Conservation (phyloP, 2,797 vertebrate species). For the Spinus olivaceus region DNA sequence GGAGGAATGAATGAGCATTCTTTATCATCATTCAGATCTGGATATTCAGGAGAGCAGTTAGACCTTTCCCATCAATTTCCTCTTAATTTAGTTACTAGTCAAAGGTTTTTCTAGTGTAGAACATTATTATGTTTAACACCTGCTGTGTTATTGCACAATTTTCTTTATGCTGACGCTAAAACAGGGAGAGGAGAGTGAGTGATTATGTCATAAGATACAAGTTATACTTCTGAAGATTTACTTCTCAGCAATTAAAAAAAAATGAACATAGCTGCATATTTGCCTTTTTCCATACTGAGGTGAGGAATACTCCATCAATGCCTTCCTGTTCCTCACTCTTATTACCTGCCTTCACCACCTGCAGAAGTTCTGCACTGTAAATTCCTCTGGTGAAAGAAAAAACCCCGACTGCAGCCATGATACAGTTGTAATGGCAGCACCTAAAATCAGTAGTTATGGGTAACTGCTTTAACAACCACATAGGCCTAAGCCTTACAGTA, state of each 20-base stretch:
- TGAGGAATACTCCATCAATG: background rate
- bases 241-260: background rate
- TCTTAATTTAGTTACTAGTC: conserved; percentile 36
- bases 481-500: background rate
- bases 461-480: background rate
- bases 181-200: background rate
- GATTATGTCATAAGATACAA: conserved; percentile 12
- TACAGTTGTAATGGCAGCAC: background rate
- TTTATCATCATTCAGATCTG: background rate
- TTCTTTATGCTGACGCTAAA: conserved; percentile 48
- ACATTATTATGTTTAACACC: conserved; percentile 29
- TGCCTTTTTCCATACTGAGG: background rate
- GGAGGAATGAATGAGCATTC: background rate
- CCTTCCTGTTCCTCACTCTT: background rate
- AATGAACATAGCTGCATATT: background rate
- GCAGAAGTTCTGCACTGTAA: background rate
- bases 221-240: conserved; percentile 21
- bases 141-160: conserved; percentile 35
- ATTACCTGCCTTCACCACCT: background rate
- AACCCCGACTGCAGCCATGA: accelerated
- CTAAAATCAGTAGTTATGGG: background rate
- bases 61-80: background rate
- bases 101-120: conserved; percentile 25
- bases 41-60: conserved; percentile 4
- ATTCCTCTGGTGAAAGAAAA: background rate